phyloP scores from a whole-genome alignment of 1,140 invertebrate genomes.

The Idris sp. region DNA sequence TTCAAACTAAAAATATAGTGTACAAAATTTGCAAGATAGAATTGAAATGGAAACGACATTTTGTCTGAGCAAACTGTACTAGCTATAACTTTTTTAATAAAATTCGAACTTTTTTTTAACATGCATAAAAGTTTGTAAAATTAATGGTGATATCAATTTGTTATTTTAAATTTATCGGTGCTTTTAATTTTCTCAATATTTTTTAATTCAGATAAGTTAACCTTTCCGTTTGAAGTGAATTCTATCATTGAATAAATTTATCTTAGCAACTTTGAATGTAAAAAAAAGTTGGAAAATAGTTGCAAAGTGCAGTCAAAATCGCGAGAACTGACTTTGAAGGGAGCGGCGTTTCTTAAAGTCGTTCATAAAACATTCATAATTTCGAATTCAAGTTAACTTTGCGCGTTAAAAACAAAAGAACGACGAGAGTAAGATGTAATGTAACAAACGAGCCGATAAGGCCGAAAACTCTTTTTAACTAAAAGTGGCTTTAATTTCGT shows the following conservation, averaged over 20 bases:
- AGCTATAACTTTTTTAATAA: too few relatives aligned
- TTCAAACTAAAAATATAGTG: too few relatives aligned
- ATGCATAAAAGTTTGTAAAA: too few relatives aligned
- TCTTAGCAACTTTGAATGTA: constrained; percentile 14
- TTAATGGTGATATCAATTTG: too few relatives aligned
- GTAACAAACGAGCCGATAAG: constrained; percentile 28
- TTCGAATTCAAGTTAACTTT: constrained; percentile 53
- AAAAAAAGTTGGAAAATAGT: constrained; percentile 35
- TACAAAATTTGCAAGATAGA: too few relatives aligned
- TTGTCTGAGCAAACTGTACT: too few relatives aligned
- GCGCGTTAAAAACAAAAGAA: constrained; percentile 40
- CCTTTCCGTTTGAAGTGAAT: constrained; percentile 21
- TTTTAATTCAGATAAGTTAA: neutral
- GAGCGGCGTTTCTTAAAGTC: constrained; percentile 29
- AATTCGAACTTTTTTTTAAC: too few relatives aligned
- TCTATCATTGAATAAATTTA: constrained; percentile 34
- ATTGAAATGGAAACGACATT: too few relatives aligned
- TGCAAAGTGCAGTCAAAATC: constrained; percentile 39
- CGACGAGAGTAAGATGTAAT: constrained; percentile 28
- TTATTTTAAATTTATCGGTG: too few relatives aligned
- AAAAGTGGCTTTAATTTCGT: constrained; percentile 41
- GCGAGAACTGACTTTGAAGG: constrained; percentile 34
- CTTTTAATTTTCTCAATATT: too few relatives aligned
- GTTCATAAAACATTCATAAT: constrained; percentile 50
- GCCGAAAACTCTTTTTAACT: constrained; percentile 33